Conservation (phyloP, 2,113 vertebrate genomes). For the Pollachius pollachius region DNA sequence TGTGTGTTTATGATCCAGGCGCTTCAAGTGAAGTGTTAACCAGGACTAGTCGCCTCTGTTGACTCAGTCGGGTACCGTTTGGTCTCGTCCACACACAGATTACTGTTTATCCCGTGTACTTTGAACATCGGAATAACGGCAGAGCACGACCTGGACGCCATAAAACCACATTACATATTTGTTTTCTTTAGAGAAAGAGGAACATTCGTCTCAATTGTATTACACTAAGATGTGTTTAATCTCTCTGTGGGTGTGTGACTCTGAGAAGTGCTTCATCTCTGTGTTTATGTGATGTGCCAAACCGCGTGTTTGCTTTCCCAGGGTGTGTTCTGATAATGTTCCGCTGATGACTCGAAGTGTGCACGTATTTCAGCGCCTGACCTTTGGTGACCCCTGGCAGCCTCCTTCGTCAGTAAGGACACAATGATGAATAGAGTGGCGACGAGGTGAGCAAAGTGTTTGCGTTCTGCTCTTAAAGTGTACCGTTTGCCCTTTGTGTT, state of each 20-base stretch:
- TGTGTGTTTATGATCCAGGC: no score
- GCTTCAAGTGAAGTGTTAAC: neutral
- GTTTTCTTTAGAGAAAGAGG: neutral
- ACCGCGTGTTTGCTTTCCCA: conserved; percentile 54
- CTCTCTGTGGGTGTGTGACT: neutral
- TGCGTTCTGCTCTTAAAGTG: no score
- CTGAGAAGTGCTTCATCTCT: conserved; percentile 2
- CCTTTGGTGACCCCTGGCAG: neutral
- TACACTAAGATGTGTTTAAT: neutral
- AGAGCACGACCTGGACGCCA: conserved; percentile 5
- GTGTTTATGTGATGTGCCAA: conserved; percentile 7
- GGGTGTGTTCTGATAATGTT: conserved; percentile 19
- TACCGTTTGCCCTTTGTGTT: no score
- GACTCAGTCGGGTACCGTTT: neutral
- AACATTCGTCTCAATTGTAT: conserved; percentile 3
- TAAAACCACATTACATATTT: neutral
- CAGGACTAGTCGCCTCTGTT: neutral
- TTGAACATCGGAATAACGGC: neutral
- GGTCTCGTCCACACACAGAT: no score
- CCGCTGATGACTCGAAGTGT: neutral
- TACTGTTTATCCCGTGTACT: neutral
- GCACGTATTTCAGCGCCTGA: neutral
- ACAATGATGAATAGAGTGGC: no score
- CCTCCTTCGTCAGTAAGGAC: no score
- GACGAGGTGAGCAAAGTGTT: no score